Evolutionary conservation across 35 echinoderm and acorn worm genomes (phyloP).

Genomic region (Amphiura filiformis): DNA sequence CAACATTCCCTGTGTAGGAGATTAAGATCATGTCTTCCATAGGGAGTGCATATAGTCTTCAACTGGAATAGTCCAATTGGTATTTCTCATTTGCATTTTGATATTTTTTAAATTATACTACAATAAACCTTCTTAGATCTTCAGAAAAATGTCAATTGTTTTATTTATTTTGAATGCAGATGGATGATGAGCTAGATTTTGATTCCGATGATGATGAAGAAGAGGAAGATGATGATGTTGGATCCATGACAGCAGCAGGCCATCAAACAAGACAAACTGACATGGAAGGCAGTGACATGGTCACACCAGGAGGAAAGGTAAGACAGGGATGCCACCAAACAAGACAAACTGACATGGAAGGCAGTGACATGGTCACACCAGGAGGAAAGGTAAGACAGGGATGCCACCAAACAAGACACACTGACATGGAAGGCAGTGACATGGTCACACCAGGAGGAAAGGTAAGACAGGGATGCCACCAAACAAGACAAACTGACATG

Average conservation of each 20-base stretch:
- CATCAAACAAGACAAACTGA: constrained; percentile 33
- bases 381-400: constrained; percentile 46
- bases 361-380: constrained; percentile 50
- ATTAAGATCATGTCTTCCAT: too few species aligned
- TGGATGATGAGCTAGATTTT: constrained; percentile 86
- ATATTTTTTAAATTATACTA: too few species aligned
- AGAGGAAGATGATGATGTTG: constrained; percentile 52
- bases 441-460: constrained; percentile 45
- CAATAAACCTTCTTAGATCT: too few species aligned
- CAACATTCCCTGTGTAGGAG: too few species aligned
- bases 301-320: constrained; percentile 50
- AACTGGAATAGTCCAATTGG: too few species aligned
- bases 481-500: constrained; percentile 10
- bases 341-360: constrained; percentile 14
- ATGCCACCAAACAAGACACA: constrained; percentile 40
- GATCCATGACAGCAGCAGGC: constrained; percentile 34
- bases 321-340: constrained; percentile 47
- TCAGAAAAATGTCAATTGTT: too few species aligned
- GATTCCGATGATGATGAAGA: constrained; percentile 69
- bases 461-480: constrained; percentile 62
- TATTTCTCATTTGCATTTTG: too few species aligned
- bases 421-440: constrained; percentile 36
- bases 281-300: constrained; percentile 44
- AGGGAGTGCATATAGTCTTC: too few species aligned
- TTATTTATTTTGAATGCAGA: background rate